Evolutionary conservation across 53 echinoderm and acorn worm species (phyloP).

Genomic region (Crossaster papposus): DNA sequence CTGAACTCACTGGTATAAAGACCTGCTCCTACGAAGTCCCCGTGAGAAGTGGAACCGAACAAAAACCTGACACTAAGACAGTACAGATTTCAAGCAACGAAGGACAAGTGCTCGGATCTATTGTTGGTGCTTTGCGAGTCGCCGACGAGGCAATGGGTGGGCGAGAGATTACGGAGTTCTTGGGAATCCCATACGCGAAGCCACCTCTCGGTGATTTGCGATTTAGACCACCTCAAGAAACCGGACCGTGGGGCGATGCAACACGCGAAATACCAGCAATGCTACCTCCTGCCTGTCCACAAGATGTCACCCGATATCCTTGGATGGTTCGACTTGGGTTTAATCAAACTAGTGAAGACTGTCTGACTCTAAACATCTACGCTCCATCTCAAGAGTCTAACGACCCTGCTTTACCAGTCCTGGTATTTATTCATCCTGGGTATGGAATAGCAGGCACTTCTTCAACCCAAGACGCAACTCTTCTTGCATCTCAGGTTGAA

Average conservation of each 20-base stretch:
- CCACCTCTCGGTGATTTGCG: constrained; percentile 63
- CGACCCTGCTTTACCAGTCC: constrained; percentile 55
- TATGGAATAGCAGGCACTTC: constrained; percentile 19
- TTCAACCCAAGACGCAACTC: constrained; percentile 25
- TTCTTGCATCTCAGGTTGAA: constrained; percentile 59
- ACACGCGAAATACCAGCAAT: constrained; percentile 32
- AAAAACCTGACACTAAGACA: background rate
- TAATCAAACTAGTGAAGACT: constrained; percentile 56
- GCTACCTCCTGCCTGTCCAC: constrained; percentile 53
- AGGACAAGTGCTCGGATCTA: constrained; percentile 16
- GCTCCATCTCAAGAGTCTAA: constrained; percentile 20
- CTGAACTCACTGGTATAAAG: background rate
- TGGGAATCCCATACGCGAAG: constrained; percentile 71
- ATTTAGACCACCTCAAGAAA: constrained; percentile 61
- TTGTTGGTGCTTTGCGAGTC: constrained; percentile 35
- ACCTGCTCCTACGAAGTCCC: constrained; percentile 30
- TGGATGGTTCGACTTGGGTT: constrained; percentile 47
- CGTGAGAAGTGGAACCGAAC: constrained; percentile 3
- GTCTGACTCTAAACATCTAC: constrained; percentile 68
- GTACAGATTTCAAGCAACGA: constrained; percentile 4
- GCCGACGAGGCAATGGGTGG: constrained; percentile 41
- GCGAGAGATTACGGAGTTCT: constrained; percentile 51
- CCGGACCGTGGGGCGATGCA: constrained; percentile 54
- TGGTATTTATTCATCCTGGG: constrained; percentile 64
- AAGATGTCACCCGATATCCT: constrained; percentile 26